Conservation (phyloP, 2,797 vertebrate genomes). For the Babyrousa celebensis region DNA sequence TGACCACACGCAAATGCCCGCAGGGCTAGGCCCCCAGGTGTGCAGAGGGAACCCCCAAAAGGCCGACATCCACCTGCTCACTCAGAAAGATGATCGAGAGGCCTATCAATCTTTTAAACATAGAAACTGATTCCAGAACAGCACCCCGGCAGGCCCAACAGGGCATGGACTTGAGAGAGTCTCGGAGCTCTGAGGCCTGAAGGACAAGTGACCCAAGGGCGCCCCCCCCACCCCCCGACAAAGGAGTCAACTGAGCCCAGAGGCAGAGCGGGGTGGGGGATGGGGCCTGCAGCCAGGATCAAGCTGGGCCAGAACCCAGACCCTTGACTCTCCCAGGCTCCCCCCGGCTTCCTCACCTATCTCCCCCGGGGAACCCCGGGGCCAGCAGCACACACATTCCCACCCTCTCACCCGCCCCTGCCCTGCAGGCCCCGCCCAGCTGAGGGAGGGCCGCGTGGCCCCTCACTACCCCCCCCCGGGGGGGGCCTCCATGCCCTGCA, state of each 20-base stretch:
- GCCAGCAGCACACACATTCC: not conserved
- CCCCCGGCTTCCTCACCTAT: not conserved
- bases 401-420: not conserved
- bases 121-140: not conserved
- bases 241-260: slow-evolving; percentile 23
- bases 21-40: no score
- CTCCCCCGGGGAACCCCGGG: not conserved
- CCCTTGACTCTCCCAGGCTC: not conserved
- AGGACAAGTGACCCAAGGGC: fast-evolving
- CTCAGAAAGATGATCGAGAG: not conserved
- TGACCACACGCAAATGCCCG: fast-evolving
- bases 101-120: not conserved
- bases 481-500: not conserved
- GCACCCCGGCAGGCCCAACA: fast-evolving
- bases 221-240: not conserved
- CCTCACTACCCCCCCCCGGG: not conserved
- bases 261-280: fast-evolving
- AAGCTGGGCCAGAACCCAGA: not conserved
- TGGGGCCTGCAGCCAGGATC: not conserved
- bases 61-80: fast-evolving
- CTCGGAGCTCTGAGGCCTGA: fast-evolving
- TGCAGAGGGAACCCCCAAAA: not conserved
- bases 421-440: not conserved
- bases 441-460: fast-evolving
- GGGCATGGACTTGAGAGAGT: fast-evolving